Conservation (phyloP, 2,888 invertebrate genomes). For the Apocheima hispidaria region DNA sequence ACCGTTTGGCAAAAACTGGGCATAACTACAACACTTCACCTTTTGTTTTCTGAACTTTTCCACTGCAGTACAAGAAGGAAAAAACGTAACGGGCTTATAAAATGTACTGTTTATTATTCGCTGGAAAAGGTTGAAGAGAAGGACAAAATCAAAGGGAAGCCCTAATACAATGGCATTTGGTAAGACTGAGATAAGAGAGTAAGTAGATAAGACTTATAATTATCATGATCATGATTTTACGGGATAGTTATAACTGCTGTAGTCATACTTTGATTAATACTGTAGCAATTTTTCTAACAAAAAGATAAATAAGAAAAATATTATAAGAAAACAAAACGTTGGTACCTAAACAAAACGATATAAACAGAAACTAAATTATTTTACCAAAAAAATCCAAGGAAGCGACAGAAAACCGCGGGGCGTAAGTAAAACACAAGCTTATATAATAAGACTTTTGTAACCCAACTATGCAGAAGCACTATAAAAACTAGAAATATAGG, state of each 20-base stretch:
- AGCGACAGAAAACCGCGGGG: constrained; percentile 10
- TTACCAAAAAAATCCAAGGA: no score
- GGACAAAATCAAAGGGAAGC: not conserved
- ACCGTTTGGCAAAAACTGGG: constrained; percentile 66
- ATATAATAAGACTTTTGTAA: constrained; percentile 24
- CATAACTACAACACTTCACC: constrained; percentile 43
- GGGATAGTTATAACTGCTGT: no score
- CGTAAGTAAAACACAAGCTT: constrained; percentile 7
- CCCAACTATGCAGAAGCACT: constrained; percentile 7
- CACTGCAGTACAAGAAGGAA: not conserved
- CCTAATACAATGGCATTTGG: not conserved
- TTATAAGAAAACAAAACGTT: not conserved
- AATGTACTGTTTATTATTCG: not conserved
- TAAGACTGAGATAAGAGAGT: no score
- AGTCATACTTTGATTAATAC: no score
- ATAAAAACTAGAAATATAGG: constrained; percentile 43
- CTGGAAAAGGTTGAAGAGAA: not conserved
- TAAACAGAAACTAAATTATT: no score
- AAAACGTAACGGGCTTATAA: not conserved
- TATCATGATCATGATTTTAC: no score
- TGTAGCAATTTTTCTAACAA: no score
- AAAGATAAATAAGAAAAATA: no score
- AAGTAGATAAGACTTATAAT: no score
- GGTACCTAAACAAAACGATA: not conserved
- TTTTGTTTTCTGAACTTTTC: constrained; percentile 37